Conservation (phyloP, 2,797 vertebrate genomes). For the Dermochelys coriacea region DNA sequence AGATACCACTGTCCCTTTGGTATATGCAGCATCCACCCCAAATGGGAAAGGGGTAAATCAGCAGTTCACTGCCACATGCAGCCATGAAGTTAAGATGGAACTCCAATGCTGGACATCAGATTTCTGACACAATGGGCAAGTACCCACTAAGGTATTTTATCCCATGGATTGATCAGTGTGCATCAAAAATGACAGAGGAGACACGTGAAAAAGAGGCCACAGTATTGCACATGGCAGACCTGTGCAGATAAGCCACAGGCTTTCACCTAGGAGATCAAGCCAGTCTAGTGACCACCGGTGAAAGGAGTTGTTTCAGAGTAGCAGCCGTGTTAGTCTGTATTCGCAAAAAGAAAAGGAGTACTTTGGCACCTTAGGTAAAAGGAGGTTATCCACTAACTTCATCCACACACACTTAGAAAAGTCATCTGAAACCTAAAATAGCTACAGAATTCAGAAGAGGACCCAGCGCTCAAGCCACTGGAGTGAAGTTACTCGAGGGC, state of each 20-base stretch:
- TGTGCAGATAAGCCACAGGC: background rate
- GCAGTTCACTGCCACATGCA: background rate
- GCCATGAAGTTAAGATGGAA: background rate
- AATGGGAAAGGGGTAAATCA: fast-evolving
- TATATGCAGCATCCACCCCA: background rate
- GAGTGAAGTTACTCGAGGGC: background rate
- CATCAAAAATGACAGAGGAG: background rate
- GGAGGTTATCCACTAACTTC: background rate
- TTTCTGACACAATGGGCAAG: background rate
- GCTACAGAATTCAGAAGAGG: background rate
- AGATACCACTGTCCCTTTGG: background rate
- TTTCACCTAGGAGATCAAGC: background rate
- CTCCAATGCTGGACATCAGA: background rate
- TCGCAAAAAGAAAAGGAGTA: no score
- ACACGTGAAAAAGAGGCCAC: background rate
- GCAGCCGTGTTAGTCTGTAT: no score
- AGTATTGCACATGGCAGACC: background rate
- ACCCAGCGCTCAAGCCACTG: background rate
- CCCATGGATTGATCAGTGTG: background rate
- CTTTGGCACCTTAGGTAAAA: no score
- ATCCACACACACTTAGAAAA: background rate
- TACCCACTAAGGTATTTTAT: background rate
- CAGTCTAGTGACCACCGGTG: background rate
- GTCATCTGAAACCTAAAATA: background rate
- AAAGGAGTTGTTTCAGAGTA: no score